phyloP scores from a whole-genome alignment of 2,797 vertebrate genomes.

The Tarsius wallacei region DNA sequence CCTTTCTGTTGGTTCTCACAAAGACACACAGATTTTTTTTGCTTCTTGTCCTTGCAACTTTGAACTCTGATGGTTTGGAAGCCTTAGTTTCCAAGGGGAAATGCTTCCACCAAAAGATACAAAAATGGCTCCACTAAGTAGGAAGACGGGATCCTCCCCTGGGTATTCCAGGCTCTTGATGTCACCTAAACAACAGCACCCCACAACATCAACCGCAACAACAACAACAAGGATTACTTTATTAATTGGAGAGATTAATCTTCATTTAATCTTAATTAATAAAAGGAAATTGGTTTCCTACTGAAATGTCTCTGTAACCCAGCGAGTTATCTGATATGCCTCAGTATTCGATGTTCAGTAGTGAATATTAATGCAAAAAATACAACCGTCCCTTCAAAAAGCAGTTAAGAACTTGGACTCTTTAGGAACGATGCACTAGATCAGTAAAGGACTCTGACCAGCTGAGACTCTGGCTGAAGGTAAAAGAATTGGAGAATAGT shows the following conservation, averaged over 20 bases:
- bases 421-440: neutral
- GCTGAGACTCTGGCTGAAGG: neutral
- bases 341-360: neutral
- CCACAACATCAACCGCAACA: neutral
- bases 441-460: neutral
- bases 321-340: neutral
- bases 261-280: neutral
- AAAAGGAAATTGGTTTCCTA: neutral
- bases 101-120: neutral
- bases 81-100: neutral
- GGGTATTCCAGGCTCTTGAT: neutral
- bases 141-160: neutral
- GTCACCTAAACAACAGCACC: neutral
- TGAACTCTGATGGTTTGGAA: neutral
- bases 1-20: too few relatives aligned
- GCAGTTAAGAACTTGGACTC: neutral
- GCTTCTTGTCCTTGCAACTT: neutral
- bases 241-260: neutral
- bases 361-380: neutral
- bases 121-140: neutral
- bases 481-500: neutral
- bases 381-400: neutral
- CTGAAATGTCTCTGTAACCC: neutral
- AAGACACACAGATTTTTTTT: neutral
- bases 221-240: neutral